Base-by-base conservation (phyloP, 2,113 vertebrate genomes). In the Piaya cayana region DNA sequence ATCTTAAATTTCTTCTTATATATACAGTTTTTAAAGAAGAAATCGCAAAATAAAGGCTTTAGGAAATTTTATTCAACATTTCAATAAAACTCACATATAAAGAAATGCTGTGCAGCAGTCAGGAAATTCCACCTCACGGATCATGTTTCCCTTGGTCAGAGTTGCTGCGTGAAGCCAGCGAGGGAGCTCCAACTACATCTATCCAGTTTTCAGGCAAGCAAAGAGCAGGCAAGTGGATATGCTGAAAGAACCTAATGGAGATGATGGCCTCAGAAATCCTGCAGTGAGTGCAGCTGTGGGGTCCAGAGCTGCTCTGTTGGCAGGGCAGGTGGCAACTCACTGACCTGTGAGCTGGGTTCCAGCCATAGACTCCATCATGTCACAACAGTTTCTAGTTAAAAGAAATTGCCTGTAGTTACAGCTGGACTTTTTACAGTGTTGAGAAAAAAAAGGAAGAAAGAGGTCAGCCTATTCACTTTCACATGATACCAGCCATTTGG, bases 381-480 rank as follows among this genome's bases (percentile, higher is more conserved):
- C 62, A 42, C 22, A 21, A 9, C 32, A 56, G 19, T 32, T 69
- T 27, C 67, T 80, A 42, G 12, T 67, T 82, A 36, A 91, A 70
- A 74, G 45, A 32, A 72, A 15, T 25, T 58, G 45, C 36, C 23
- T 42, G 22, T 22, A 62, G 30, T 34, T 80, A 36, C 62, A 65
- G 85, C 50, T 75, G 58, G 47, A 72, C 81, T 68, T 95, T 58
- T 87, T 59, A 85, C 37, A 50, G 21, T 5, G 32, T 25, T 59
- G 56, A 39, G 7, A 11, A 37, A 84, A 47, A 42, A 82, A 86
- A 45, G 19, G 39, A 84, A 92, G 50, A 59, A 74, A 78, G 56
- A 71, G 56, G 45, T 89, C 59, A 89, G 32, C 9, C 36, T 91
- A 86, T 72, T 81, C 93, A 96, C 96, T 95, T 97, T 84, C 27